Evolutionary conservation across 2,888 invertebrate genomes (phyloP).

Genomic region (Leptinotarsa juncta): DNA sequence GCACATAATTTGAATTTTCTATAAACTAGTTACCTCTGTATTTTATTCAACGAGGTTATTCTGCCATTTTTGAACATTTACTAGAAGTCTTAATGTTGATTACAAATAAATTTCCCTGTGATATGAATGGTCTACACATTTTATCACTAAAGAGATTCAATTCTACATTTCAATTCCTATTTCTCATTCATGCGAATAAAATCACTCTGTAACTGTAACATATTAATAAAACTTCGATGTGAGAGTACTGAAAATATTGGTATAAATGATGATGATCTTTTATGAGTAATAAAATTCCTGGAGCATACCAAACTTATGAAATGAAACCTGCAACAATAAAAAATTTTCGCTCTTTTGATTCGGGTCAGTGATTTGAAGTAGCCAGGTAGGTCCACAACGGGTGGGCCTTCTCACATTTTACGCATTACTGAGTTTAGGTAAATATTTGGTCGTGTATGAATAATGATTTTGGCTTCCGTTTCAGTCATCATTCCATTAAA

Average conservation of each 20-base stretch:
- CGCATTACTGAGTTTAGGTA: constrained; percentile 56
- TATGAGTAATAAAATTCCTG: background rate
- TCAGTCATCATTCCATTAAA: constrained; percentile 45
- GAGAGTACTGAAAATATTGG: background rate
- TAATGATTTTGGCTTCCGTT: constrained; percentile 55
- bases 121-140: too few relatives aligned
- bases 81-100: too few relatives aligned
- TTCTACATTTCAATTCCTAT: too few relatives aligned
- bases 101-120: too few relatives aligned
- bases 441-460: constrained; percentile 59
- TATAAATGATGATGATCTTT: background rate
- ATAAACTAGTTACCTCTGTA: too few relatives aligned
- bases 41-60: too few relatives aligned
- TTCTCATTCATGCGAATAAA: too few relatives aligned
- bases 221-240: too few relatives aligned
- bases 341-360: background rate
- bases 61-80: too few relatives aligned
- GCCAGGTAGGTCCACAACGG: constrained; percentile 34
- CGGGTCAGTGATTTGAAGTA: constrained; percentile 6
- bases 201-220: too few relatives aligned
- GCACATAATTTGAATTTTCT: too few relatives aligned
- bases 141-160: too few relatives aligned
- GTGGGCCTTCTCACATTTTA: constrained; percentile 41
- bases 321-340: background rate
- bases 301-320: background rate